Evolutionary conservation across 2,113 vertebrate genomes (phyloP).

Genomic region (Pongo pygmaeus): DNA sequence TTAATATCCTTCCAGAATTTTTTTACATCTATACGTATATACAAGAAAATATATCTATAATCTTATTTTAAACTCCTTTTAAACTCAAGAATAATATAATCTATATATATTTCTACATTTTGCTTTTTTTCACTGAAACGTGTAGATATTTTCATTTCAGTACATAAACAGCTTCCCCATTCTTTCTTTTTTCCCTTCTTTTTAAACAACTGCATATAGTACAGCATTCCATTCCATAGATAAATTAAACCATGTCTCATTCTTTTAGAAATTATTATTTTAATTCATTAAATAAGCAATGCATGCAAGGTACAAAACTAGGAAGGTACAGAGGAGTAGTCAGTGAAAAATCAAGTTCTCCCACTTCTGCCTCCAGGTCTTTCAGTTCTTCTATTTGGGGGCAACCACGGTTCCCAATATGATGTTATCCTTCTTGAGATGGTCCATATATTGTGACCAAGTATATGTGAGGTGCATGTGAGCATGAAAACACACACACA

Average conservation of each 20-base stretch:
- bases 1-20: neutral
- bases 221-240: neutral
- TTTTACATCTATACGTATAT: neutral
- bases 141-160: neutral
- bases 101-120: neutral
- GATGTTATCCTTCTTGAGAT: neutral
- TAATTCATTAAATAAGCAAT: neutral
- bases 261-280: neutral
- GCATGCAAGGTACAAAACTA: neutral
- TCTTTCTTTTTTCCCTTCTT: neutral
- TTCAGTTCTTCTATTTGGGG: neutral
- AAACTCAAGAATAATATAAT: neutral
- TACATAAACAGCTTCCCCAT: neutral
- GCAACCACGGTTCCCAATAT: neutral
- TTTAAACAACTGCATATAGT: neutral
- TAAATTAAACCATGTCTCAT: neutral
- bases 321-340: neutral
- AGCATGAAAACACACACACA: rapidly evolving
- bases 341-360: neutral
- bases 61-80: neutral
- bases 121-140: neutral
- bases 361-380: neutral
- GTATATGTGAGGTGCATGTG: neutral
- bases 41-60: neutral
- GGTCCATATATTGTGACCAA: rapidly evolving